Base-by-base conservation (phyloP, 2,113 vertebrate species). In the Ageneiosus marmoratus region DNA sequence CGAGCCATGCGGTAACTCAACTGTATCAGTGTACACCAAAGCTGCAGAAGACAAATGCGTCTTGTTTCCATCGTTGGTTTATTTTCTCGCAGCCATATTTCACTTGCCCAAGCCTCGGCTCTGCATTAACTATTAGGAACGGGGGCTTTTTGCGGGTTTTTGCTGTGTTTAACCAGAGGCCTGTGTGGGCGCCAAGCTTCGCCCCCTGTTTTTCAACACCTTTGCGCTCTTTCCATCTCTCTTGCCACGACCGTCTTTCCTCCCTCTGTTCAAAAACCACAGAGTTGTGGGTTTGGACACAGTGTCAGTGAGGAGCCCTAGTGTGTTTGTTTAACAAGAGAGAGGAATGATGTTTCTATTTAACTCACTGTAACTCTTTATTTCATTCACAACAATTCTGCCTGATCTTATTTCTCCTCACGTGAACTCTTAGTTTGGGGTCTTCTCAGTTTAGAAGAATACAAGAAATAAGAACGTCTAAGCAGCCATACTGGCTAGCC, bases 211-310 rank as follows among this genome's bases (percentile, higher is more conserved):
- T 91, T 91, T 92, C 90, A 91, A 89, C 89, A 89, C 87, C 85
- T 91, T 91, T 91, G 89, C 90, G 88, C 89, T 88, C 87, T 90
- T 89, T 90, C 88, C 89, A 88, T 89, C 91, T 89, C 88, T 87
- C 88, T 85, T 79, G 77, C 86, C 88, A 55, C 88, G 41, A 87
- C 89, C 85, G 85, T 89, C 67, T 56, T 56, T 32, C 80, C 62
- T 89, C 77, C 56, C 83, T 84, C 70, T 73, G 73, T 62, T 80
- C 85, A 80, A 77, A 77, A 83, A 85, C 55, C 80, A 65, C 44
- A 48, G 74, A 80, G 65, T 80, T 86, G 87, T 29, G 51, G 70
- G 34, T 63, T 46, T 65, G 81, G 77, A 76, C 27, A 79, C 55
- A 77, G 48, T 76, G 60, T 12, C 44, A 85, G 88, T 50, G 41